These are phyloP conservation scores for Pseudococcus longispinus DNA, from an alignment of 2,888 invertebrate genomes.

Conservation along the genomic window DNA sequence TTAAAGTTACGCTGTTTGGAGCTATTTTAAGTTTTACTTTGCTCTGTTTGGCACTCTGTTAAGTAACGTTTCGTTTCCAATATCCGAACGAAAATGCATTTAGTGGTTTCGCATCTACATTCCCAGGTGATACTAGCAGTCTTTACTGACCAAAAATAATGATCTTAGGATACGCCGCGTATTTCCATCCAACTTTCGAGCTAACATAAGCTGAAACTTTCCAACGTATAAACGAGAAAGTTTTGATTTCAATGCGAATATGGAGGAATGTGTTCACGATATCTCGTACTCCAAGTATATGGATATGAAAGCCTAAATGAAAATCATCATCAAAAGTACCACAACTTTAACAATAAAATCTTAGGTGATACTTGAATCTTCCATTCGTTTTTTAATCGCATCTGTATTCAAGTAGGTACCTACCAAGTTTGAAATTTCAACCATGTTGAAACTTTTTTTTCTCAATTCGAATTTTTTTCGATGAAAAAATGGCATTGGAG, in stretches of 20 bases:
- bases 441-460: not conserved
- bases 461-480: not conserved
- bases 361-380: not conserved
- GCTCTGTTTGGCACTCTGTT: not conserved
- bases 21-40: not conserved
- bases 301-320: not conserved
- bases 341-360: not conserved
- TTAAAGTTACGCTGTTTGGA: not conserved
- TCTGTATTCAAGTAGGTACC: not conserved
- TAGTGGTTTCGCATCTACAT: not conserved
- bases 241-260: conserved; percentile 1
- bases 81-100: conserved; percentile 3
- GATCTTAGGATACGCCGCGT: not conserved
- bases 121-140: not conserved
- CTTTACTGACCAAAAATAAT: conserved; percentile 21
- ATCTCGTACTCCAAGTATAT: not conserved
- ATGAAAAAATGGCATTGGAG: not conserved
- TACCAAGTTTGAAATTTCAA: not conserved
- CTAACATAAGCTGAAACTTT: not conserved
- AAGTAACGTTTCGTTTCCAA: not conserved
- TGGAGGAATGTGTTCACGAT: not conserved
- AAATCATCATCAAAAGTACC: not conserved
- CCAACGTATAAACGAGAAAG: not conserved
- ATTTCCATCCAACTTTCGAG: not conserved
- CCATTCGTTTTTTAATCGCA: not conserved